These are phyloP conservation scores for Sebastolobus alascanus DNA, from an alignment of 2,797 vertebrate species.

Conservation along the genomic window DNA sequence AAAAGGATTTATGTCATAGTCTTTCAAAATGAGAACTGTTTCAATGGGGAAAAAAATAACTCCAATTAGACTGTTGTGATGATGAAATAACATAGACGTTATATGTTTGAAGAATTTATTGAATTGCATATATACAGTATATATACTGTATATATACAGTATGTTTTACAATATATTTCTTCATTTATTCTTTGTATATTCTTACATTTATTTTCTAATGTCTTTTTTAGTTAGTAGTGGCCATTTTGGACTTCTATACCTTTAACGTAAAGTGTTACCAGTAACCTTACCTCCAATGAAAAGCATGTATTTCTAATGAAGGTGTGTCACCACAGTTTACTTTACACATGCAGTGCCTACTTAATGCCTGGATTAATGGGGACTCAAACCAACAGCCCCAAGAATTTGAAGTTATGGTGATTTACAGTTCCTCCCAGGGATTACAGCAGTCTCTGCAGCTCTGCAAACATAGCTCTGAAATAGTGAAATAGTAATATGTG, in stretches of 20 bases:
- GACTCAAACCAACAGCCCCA: constrained; percentile 5
- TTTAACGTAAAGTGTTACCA: constrained; percentile 21
- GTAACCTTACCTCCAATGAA: background rate
- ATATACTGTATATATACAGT: no score
- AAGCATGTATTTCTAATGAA: constrained; percentile 26
- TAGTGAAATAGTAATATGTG: background rate
- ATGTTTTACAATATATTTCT: background rate
- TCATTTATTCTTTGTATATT: background rate
- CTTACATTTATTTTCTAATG: background rate
- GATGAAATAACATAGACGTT: background rate
- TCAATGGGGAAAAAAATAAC: background rate
- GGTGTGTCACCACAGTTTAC: constrained; percentile 8
- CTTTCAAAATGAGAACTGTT: background rate
- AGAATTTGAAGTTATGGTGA: constrained; percentile 11
- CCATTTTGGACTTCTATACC: constrained; percentile 3
- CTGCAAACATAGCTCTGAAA: constrained; percentile 22
- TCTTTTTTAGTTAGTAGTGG: background rate
- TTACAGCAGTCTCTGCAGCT: constrained; percentile 6
- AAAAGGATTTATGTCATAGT: background rate
- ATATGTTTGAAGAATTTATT: constrained; percentile 11
- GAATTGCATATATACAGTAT: background rate
- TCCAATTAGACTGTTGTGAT: background rate
- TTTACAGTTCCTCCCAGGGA: constrained; percentile 11
- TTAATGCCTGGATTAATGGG: constrained; percentile 18
- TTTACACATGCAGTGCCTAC: constrained; percentile 46